Conservation (phyloP, 2,797 vertebrate genomes). For the Hippoglossus hippoglossus region DNA sequence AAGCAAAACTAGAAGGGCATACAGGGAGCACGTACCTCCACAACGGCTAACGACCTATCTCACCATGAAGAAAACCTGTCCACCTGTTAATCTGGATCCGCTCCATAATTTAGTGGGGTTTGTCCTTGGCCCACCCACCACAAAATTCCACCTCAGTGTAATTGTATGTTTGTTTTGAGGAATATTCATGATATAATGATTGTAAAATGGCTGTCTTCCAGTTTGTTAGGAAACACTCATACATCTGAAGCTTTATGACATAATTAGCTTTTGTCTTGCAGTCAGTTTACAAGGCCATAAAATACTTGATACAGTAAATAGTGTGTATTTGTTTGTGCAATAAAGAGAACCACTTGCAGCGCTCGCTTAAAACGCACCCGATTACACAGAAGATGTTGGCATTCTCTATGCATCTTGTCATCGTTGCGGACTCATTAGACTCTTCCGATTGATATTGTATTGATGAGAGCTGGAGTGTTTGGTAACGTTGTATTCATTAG, state of each 20-base stretch:
- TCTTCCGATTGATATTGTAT: slow-evolving; percentile 33
- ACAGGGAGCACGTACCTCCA: too few relatives aligned
- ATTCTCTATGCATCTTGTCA: slow-evolving; percentile 15
- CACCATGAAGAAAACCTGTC: too few relatives aligned
- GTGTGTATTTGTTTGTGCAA: not conserved
- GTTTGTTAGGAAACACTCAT: not conserved
- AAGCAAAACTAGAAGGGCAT: too few relatives aligned
- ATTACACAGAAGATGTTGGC: not conserved
- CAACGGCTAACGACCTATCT: too few relatives aligned
- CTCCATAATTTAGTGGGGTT: too few relatives aligned
- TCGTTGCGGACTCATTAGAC: slow-evolving; percentile 41
- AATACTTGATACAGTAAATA: not conserved
- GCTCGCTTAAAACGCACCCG: not conserved
- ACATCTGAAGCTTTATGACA: not conserved
- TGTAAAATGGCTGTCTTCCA: not conserved
- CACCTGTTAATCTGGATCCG: too few relatives aligned
- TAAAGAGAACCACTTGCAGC: not conserved
- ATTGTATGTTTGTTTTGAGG: not conserved
- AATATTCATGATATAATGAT: not conserved
- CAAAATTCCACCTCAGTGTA: too few relatives aligned
- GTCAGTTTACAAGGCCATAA: not conserved
- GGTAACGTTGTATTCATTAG: slow-evolving; percentile 61
- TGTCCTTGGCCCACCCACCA: too few relatives aligned
- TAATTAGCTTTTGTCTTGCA: not conserved
- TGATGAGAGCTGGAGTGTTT: slow-evolving; percentile 46